Conservation (phyloP, 2,888 invertebrate species). For the Microplitis deprimator region DNA sequence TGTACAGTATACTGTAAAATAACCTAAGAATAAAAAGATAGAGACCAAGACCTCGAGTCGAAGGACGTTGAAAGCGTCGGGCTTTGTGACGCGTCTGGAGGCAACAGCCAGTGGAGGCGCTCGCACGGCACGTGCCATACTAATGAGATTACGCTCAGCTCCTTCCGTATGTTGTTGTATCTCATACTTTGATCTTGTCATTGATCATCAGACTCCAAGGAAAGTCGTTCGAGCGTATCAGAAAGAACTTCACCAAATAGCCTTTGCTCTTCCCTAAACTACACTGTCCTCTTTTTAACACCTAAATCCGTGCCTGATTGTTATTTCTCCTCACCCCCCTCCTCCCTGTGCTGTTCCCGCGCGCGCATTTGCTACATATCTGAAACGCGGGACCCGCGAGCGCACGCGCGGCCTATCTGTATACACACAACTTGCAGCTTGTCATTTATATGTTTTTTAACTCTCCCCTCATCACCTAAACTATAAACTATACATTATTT, state of each 20-base stretch:
- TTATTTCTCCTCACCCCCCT: background rate
- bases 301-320: background rate
- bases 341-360: background rate
- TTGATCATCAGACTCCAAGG: constrained; percentile 28
- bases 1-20: background rate
- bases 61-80: constrained; percentile 28
- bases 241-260: constrained; percentile 14
- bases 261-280: background rate
- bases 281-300: background rate
- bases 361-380: background rate
- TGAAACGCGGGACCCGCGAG: background rate
- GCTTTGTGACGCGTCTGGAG: constrained; percentile 28
- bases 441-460: constrained; percentile 8
- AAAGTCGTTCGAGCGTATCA: constrained; percentile 14
- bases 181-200: constrained; percentile 43
- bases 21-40: constrained; percentile 2
- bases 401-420: constrained; percentile 13
- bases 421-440: constrained; percentile 16
- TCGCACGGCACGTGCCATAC: constrained; percentile 42
- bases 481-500: background rate
- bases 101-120: constrained; percentile 9
- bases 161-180: constrained; percentile 39
- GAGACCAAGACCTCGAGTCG: constrained; percentile 33
- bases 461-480: constrained; percentile 4
- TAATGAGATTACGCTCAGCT: constrained; percentile 41